These are phyloP conservation scores for Abrostola triplasia DNA, from an alignment of 2,888 invertebrate species.

Conservation along the genomic window DNA sequence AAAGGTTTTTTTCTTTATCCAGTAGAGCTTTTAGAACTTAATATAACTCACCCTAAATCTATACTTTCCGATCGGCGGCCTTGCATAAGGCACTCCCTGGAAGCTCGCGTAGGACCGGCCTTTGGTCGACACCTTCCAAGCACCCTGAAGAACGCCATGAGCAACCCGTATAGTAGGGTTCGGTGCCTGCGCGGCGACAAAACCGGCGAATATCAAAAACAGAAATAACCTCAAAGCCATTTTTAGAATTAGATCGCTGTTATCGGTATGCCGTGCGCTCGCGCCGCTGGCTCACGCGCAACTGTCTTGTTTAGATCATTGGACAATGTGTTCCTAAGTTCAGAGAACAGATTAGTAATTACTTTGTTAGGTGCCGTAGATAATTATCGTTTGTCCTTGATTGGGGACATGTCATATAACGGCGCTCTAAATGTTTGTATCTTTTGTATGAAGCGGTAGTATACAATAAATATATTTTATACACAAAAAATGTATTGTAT, in stretches of 20 bases:
- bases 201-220: slow-evolving; percentile 53
- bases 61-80: slow-evolving; percentile 89
- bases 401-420: background rate
- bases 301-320: slow-evolving; percentile 6
- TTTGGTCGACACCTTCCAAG: slow-evolving; percentile 78
- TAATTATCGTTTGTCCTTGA: background rate
- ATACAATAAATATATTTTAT: no score
- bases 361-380: background rate
- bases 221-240: slow-evolving; percentile 62
- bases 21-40: no score
- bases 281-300: slow-evolving; percentile 8
- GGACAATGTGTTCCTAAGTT: background rate
- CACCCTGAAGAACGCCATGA: slow-evolving; percentile 75
- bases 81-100: slow-evolving; percentile 90
- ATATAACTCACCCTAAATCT: slow-evolving; percentile 85
- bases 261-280: slow-evolving; percentile 24
- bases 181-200: slow-evolving; percentile 62
- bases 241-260: slow-evolving; percentile 7
- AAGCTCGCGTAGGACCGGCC: slow-evolving; percentile 88
- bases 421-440: no score
- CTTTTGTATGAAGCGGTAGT: no score
- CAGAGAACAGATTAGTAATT: slow-evolving; percentile 7
- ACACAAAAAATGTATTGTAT: no score
- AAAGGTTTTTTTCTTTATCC: background rate
- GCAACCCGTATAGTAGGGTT: slow-evolving; percentile 74